Base-by-base conservation (phyloP, 2,797 vertebrate species). In the Leucoraja ocellata region DNA sequence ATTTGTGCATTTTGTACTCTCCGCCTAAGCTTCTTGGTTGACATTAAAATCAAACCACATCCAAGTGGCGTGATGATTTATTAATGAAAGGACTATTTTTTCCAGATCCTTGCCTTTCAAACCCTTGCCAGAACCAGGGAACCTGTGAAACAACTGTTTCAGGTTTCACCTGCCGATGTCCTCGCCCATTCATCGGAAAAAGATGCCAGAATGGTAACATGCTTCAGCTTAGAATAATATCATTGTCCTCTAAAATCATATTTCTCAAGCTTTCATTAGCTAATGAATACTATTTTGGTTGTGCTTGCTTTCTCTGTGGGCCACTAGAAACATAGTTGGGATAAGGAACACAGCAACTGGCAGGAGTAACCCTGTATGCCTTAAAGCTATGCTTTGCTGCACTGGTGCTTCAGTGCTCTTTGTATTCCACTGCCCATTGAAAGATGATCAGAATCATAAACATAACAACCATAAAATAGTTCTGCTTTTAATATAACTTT, bases 121-220 rank as follows among this genome's bases (percentile, higher is more conserved):
- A 96, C 93, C 96, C 95, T 0, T 96, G 96, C 93, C 68, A 93
- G 65, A 96, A 96, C n/a, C 94, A 94, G 23, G 96, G 95, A 7
- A 46, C 18, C 13, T 96, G 96, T 93, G 71, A 94, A 36, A 11
- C 5, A 0, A 0, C 14, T 4, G 21, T 39, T 0, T 9, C 63
- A 1, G 32, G 93, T 68, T 96, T 95, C 80, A 81, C 5, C 2
- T 96, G 96, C 91, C 23, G 18, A 0, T 96, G 96, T 81, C 94
- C 94, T 46, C 94, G 94, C 21, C 95, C 95, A 5, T 96, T 94
- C 93, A 39, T 81, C 0, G 96, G 96, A 61, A 95, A 94, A 94
- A 95, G 93, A 78, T 96, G 96, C 94, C 95, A 96, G 78, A 95
- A 93, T 93, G 94, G 96, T 96, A 92, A 6, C 10, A 21, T 46